Conservation (phyloP, 2,888 invertebrate genomes). For the Tribolium freemani region DNA sequence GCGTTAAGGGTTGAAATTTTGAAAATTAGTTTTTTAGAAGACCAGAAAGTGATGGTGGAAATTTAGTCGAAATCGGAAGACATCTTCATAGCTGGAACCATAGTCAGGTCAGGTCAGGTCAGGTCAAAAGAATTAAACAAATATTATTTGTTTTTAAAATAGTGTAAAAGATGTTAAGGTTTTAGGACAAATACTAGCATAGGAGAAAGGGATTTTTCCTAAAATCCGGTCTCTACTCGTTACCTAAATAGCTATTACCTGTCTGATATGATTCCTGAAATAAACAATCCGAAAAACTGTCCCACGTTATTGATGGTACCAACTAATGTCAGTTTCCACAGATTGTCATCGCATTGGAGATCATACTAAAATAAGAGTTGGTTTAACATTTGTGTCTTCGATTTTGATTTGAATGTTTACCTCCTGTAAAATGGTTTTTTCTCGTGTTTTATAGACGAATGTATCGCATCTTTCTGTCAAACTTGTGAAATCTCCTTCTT, state of each 20-base stretch:
- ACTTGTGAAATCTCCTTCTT: slow-evolving; percentile 20
- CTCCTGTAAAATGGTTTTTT: slow-evolving; percentile 59
- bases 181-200: too few species aligned
- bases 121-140: too few species aligned
- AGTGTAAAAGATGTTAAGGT: too few species aligned
- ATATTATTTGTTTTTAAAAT: too few species aligned
- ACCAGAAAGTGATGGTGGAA: too few species aligned
- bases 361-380: slow-evolving; percentile 71
- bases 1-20: too few species aligned
- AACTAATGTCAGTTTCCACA: slow-evolving; percentile 81
- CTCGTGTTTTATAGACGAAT: slow-evolving; percentile 56
- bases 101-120: too few species aligned
- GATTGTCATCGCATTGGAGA: slow-evolving; percentile 75
- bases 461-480: slow-evolving; percentile 51
- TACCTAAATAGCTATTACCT: slow-evolving; percentile 65
- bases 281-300: slow-evolving; percentile 79
- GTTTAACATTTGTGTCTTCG: neutral
- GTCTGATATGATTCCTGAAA: slow-evolving; percentile 77
- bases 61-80: too few species aligned
- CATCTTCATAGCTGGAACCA: too few species aligned
- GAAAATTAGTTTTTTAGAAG: too few species aligned
- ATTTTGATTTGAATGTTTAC: slow-evolving; percentile 47
- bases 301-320: slow-evolving; percentile 83
- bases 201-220: too few species aligned
- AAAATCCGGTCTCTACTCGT: too few species aligned